A percentile compares a stretch with the other conserved stretches of the same genome.
Evolutionary conservation across 2,113 vertebrate species (phyloP).

Genomic region (Cottus gobio): DNA sequence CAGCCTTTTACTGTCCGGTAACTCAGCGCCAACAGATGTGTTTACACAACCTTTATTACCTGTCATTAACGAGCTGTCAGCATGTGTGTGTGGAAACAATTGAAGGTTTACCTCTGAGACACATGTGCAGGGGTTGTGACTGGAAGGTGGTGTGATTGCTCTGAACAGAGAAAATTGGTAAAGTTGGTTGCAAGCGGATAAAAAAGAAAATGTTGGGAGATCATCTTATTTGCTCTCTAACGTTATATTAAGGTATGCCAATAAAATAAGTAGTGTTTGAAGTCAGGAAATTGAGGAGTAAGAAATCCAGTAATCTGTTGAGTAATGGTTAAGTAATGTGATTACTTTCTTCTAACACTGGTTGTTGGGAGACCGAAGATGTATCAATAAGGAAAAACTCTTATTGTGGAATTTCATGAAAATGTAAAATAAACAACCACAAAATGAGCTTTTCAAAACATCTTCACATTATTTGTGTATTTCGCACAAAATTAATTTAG

Average conservation of each 20-base stretch:
- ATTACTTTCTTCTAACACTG: not conserved
- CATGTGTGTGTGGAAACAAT: slow-evolving; percentile 59
- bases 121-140: slow-evolving; percentile 13
- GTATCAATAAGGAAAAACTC: not conserved
- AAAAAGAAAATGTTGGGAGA: not conserved
- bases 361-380: not conserved
- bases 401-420: not conserved
- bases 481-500: not conserved
- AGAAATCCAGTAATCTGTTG: not conserved
- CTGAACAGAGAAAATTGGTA: not conserved
- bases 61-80: slow-evolving; percentile 76
- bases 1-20: slow-evolving; percentile 72
- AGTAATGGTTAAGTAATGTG: not conserved
- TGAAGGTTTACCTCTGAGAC: slow-evolving; percentile 50
- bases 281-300: not conserved
- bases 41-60: slow-evolving; percentile 80
- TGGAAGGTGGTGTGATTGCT: not conserved
- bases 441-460: not conserved
- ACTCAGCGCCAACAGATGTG: slow-evolving; percentile 75
- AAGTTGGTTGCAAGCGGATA: not conserved
- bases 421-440: not conserved
- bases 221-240: not conserved
- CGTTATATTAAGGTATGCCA: not conserved
- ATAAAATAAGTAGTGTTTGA: not conserved
- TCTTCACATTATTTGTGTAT: not conserved